Conservation (phyloP, 2,797 vertebrate species). For the Spinibarbus caldwelli region DNA sequence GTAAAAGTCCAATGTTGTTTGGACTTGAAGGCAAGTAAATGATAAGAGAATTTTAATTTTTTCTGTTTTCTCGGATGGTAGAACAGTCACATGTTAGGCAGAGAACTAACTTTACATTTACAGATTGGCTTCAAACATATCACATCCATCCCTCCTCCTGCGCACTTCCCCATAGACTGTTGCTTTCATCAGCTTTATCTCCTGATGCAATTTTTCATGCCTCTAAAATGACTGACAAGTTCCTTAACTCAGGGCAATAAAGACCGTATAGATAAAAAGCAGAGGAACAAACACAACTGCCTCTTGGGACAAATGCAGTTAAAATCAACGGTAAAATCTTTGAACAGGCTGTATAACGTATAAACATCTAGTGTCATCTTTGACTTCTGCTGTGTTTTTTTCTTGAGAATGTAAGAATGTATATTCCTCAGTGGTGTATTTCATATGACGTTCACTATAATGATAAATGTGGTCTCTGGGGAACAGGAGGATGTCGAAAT, state of each 20-base stretch:
- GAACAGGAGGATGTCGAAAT: background rate
- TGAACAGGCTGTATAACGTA: background rate
- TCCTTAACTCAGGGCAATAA: background rate
- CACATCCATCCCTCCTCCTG: background rate
- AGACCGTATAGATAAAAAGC: background rate
- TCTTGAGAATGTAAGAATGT: background rate
- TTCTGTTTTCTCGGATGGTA: background rate
- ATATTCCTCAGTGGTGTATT: background rate
- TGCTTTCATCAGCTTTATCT: background rate
- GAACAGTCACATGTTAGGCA: too few relatives aligned
- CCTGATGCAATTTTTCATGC: background rate
- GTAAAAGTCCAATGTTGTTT: background rate
- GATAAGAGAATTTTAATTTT: too few relatives aligned
- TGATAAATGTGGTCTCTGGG: background rate
- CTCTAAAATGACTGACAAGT: background rate
- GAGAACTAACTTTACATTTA: conserved; percentile 4
- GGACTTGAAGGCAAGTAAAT: background rate
- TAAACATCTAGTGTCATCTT: background rate
- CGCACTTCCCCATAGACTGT: background rate
- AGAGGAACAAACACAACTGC: background rate
- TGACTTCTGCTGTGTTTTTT: background rate
- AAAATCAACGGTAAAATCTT: background rate
- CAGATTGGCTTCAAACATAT: background rate
- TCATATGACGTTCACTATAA: background rate
- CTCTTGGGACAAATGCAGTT: background rate